Conservation (phyloP, 2,797 vertebrate species). For the Psittacula echo region DNA sequence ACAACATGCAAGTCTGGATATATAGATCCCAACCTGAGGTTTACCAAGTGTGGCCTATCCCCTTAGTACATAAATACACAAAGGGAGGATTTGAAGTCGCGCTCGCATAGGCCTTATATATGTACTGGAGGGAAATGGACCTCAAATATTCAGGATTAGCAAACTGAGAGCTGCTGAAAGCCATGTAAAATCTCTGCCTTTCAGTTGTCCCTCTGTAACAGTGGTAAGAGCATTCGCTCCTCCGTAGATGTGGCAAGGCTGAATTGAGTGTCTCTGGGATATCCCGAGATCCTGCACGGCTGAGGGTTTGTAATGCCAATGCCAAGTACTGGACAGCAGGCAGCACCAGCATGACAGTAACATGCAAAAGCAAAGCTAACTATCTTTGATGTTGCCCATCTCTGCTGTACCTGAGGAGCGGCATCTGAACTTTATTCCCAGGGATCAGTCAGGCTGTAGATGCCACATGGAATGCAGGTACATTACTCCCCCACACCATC, state of each 20-base stretch:
- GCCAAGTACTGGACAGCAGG: not conserved
- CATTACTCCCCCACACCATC: not conserved
- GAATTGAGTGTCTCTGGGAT: not conserved
- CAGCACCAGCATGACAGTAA: not conserved
- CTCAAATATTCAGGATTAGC: not conserved
- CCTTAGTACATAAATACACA: not conserved
- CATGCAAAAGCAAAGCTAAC: constrained; percentile 4
- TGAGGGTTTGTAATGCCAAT: not conserved
- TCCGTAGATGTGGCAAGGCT: not conserved
- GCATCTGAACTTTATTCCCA: not conserved
- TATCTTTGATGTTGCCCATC: not conserved
- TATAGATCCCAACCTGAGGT: not conserved
- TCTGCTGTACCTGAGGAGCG: constrained; percentile 5
- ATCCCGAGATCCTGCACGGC: not conserved
- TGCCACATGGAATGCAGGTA: not conserved
- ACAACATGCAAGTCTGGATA: not conserved
- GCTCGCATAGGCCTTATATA: not conserved
- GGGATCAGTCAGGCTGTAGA: not conserved
- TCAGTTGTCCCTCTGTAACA: not conserved
- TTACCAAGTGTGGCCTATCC: not conserved
- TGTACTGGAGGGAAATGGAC: not conserved
- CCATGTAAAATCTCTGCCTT: not conserved
- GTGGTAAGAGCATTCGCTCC: not conserved
- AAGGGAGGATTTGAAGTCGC: not conserved
- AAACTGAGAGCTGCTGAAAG: not conserved